A percentile compares a stretch with the other conserved stretches of the same genome.
phyloP scores from a whole-genome alignment of 1,140 invertebrate genomes.

The Kradibia gibbosae region DNA sequence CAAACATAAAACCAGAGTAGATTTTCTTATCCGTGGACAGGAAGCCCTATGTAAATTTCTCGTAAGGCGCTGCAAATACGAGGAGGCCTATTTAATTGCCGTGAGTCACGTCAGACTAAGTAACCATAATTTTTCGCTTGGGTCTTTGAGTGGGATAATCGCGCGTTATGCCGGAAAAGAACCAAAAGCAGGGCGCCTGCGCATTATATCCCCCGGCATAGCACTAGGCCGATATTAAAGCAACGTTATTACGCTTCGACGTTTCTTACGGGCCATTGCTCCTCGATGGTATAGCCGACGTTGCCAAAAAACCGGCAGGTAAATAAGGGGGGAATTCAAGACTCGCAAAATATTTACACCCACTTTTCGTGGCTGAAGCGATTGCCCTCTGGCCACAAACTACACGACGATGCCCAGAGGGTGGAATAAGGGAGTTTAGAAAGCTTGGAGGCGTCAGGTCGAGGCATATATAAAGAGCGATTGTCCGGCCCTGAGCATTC shows the following conservation, averaged over 20 bases:
- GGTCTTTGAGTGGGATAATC: constrained; percentile 49
- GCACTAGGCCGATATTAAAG: constrained; percentile 22
- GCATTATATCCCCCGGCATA: neutral
- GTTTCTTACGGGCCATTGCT: constrained; percentile 63
- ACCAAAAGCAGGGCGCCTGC: constrained; percentile 24
- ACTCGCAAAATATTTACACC: constrained; percentile 59
- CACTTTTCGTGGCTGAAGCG: neutral
- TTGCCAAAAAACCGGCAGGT: constrained; percentile 52
- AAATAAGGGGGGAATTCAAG: constrained; percentile 57
- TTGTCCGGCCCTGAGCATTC: neutral
- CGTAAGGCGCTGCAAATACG: neutral
- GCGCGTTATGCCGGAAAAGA: constrained; percentile 34
- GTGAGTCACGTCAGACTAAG: constrained; percentile 47
- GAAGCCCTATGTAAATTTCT: constrained; percentile 36
- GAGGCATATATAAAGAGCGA: constrained; percentile 2
- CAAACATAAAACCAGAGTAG: no score
- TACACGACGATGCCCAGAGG: neutral
- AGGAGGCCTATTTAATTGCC: constrained; percentile 42
- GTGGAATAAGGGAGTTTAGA: neutral
- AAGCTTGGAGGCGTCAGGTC: neutral
- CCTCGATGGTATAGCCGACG: constrained; percentile 33
- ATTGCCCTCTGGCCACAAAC: neutral
- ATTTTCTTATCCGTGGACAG: neutral
- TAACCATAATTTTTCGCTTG: constrained; percentile 46
- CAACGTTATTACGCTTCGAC: constrained; percentile 45